Percentiles rank a stretch among this genome's conserved stretches.
phyloP scores from a whole-genome alignment of 2,888 invertebrate genomes.

The Pristionchus fissidentatus region DNA sequence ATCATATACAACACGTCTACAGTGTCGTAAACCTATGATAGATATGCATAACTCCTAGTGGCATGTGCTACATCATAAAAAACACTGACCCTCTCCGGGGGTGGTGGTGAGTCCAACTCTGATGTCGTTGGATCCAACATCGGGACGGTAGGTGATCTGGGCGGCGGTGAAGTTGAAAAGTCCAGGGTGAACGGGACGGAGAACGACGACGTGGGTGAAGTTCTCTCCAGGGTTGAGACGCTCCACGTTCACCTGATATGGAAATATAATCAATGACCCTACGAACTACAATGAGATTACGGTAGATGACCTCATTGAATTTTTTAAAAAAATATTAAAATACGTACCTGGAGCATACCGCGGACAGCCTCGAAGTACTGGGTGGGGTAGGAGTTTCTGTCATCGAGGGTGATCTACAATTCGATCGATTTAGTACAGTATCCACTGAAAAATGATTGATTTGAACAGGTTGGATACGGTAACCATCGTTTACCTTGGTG shows the following conservation, averaged over 20 bases:
- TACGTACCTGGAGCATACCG: constrained; percentile 82
- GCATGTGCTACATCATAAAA: not conserved
- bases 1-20: no score
- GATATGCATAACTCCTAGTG: no score
- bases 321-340: not conserved
- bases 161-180: constrained; percentile 98
- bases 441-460: not conserved
- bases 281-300: not conserved
- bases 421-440: not conserved
- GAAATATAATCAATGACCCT: not conserved
- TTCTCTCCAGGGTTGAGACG: constrained; percentile 92
- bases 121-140: constrained; percentile 81
- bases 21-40: no score
- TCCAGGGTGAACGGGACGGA: constrained; percentile 88
- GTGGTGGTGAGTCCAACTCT: constrained; percentile 84
- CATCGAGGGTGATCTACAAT: constrained; percentile 88
- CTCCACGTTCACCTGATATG: constrained; percentile 80
- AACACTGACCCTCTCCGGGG: constrained; percentile 93
- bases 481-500: constrained; percentile 53
- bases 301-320: not conserved
- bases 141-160: constrained; percentile 85
- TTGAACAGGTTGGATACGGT: no score
- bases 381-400: constrained; percentile 89
- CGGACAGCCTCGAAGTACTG: constrained; percentile 91
- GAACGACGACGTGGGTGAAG: constrained; percentile 91